Evolutionary conservation across 92 coral and sea anemone genomes (phyloP).

Genomic region (Pocillopora grandis): DNA sequence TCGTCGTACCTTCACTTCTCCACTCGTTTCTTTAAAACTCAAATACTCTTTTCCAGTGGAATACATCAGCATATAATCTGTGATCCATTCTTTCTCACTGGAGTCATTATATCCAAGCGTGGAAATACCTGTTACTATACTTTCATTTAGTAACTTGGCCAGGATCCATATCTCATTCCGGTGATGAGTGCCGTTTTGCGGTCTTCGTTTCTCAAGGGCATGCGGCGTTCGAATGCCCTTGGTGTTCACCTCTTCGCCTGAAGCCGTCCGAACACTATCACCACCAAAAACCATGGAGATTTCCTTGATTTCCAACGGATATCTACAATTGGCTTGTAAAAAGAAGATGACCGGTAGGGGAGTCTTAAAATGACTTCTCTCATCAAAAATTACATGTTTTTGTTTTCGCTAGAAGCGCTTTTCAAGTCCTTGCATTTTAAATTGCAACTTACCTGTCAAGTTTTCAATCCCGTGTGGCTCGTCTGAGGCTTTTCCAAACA

Average conservation of each 20-base stretch:
- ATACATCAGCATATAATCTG: slow-evolving; percentile 34
- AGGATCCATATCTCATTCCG: slow-evolving; percentile 27
- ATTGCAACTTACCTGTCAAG: slow-evolving; percentile 3
- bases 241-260: slow-evolving; percentile 18
- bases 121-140: slow-evolving; percentile 54
- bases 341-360: background rate
- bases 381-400: background rate
- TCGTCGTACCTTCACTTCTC: slow-evolving; percentile 9
- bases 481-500: background rate
- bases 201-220: background rate
- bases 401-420: background rate
- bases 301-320: slow-evolving; percentile 55
- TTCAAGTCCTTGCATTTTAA: background rate
- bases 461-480: background rate
- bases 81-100: slow-evolving; percentile 50
- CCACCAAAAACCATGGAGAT: slow-evolving; percentile 41
- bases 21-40: slow-evolving; percentile 24
- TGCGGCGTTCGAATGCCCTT: slow-evolving; percentile 43
- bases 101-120: slow-evolving; percentile 65
- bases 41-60: background rate
- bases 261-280: slow-evolving; percentile 26
- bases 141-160: slow-evolving; percentile 38
- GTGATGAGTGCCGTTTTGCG: background rate
- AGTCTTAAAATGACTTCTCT: background rate
- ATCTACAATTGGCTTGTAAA: slow-evolving; percentile 20